phyloP scores from a whole-genome alignment of 2,888 invertebrate species.

The Eurytoma californica region DNA sequence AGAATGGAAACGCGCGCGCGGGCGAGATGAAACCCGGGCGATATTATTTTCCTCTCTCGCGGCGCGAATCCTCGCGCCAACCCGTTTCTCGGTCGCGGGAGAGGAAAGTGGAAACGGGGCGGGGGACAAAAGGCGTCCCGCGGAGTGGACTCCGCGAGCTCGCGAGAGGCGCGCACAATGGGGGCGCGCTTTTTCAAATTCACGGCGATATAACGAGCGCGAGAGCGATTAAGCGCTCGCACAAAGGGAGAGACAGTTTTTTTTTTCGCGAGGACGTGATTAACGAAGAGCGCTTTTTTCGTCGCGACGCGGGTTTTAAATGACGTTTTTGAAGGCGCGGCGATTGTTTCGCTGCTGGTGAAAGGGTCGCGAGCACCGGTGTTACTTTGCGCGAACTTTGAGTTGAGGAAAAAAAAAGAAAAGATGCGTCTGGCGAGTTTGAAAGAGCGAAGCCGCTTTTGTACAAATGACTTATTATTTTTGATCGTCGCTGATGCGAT shows the following conservation, averaged over 20 bases:
- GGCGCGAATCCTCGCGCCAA: slow-evolving; percentile 55
- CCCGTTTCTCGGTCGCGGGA: slow-evolving; percentile 61
- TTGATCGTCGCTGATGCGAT: no score
- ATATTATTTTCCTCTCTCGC: slow-evolving; percentile 48
- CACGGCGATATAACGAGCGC: slow-evolving; percentile 49
- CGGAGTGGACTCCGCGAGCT: slow-evolving; percentile 51
- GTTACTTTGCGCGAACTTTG: no score
- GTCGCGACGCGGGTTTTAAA: slow-evolving; percentile 1
- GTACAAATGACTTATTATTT: no score
- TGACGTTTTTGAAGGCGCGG: slow-evolving; percentile 15
- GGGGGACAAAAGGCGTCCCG: slow-evolving; percentile 66
- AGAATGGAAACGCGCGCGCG: background rate
- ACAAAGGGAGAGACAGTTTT: slow-evolving; percentile 8
- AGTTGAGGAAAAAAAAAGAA: no score
- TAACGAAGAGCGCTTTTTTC: slow-evolving; percentile 56
- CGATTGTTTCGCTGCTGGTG: background rate
- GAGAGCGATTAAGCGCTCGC: slow-evolving; percentile 47
- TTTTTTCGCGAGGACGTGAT: slow-evolving; percentile 43
- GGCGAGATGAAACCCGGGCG: slow-evolving; percentile 15
- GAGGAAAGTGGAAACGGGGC: slow-evolving; percentile 65
- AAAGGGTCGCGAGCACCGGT: background rate
- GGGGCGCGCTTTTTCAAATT: slow-evolving; percentile 54
- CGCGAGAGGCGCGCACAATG: slow-evolving; percentile 52
- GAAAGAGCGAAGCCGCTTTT: no score
- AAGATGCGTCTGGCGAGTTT: no score